Conservation (phyloP, 2,888 invertebrate species). For the Thelaira solivaga region DNA sequence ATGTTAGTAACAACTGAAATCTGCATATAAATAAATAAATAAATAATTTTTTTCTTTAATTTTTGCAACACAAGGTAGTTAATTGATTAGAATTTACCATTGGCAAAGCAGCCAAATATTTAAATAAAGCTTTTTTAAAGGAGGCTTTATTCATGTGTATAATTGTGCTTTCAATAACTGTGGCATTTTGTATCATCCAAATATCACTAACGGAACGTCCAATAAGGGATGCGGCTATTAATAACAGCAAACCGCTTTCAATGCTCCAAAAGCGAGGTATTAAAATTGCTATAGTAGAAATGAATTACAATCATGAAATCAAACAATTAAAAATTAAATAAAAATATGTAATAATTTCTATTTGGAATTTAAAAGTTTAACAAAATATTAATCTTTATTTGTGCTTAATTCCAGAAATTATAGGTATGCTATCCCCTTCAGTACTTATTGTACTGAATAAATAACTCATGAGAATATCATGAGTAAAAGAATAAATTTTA, state of each 20-base stretch:
- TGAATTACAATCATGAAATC: too few species aligned
- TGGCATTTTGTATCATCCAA: conserved; percentile 97
- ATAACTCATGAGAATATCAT: too few species aligned
- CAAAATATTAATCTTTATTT: too few species aligned
- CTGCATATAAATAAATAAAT: conserved; percentile 78
- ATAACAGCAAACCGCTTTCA: conserved; percentile 84
- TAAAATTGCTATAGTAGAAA: conserved; percentile 79
- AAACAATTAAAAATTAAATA: too few species aligned
- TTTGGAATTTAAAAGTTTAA: too few species aligned
- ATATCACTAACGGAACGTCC: conserved; percentile 96
- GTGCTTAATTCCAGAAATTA: too few species aligned
- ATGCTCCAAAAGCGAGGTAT: conserved; percentile 87
- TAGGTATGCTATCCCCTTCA: too few species aligned
- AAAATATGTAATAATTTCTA: too few species aligned
- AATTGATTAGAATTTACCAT: conserved; percentile 80
- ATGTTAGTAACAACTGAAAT: conserved; percentile 96
- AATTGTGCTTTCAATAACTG: conserved; percentile 95
- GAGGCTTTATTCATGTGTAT: conserved; percentile 89
- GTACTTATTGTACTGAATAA: too few species aligned
- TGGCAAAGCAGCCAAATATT: conserved; percentile 91
- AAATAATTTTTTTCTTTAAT: conserved; percentile 7
- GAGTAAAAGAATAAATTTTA: too few species aligned
- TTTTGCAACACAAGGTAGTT: conserved; percentile 9
- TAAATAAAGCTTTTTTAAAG: conserved; percentile 86
- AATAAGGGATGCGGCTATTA: conserved; percentile 89